Evolutionary conservation across 2,113 vertebrate genomes (phyloP).

Genomic region (Phaethon lepturus): DNA sequence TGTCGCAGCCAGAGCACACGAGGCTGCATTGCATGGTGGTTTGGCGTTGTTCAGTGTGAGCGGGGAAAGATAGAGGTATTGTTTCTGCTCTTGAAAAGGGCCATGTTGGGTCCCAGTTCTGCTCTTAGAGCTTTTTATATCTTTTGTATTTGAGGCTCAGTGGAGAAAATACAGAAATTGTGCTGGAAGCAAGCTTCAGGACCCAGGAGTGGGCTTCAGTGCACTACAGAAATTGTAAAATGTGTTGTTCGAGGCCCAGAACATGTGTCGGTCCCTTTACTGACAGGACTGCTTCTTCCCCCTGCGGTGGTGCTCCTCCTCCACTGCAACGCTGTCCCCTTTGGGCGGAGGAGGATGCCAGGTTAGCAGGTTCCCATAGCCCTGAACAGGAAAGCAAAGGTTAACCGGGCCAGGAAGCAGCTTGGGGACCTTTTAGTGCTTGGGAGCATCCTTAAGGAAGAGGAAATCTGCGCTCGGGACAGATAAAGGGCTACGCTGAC

Average conservation of each 20-base stretch:
- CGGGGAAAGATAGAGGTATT: not conserved
- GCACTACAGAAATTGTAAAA: not conserved
- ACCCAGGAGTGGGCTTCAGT: not conserved
- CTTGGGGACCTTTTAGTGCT: not conserved
- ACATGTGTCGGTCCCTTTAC: not conserved
- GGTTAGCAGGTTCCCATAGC: not conserved
- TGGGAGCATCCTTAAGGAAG: not conserved
- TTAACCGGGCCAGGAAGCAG: not conserved
- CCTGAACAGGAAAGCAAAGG: not conserved
- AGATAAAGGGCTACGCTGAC: not conserved
- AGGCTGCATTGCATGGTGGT: rapidly evolving
- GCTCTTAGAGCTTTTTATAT: not conserved
- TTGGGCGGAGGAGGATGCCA: rapidly evolving
- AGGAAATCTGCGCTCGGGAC: not conserved
- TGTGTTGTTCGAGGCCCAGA: not conserved
- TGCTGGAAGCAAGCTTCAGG: not conserved
- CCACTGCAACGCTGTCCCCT: not conserved
- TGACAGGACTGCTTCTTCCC: not conserved
- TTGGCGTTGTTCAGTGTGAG: not conserved
- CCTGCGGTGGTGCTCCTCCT: not conserved
- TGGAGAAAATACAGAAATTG: not conserved
- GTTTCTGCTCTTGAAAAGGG: not conserved
- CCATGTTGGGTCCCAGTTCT: not conserved
- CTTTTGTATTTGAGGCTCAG: not conserved
- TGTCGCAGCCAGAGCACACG: rapidly evolving